Base-by-base conservation (phyloP, 1,140 invertebrate species). In the Drosophila quadrilineata region DNA sequence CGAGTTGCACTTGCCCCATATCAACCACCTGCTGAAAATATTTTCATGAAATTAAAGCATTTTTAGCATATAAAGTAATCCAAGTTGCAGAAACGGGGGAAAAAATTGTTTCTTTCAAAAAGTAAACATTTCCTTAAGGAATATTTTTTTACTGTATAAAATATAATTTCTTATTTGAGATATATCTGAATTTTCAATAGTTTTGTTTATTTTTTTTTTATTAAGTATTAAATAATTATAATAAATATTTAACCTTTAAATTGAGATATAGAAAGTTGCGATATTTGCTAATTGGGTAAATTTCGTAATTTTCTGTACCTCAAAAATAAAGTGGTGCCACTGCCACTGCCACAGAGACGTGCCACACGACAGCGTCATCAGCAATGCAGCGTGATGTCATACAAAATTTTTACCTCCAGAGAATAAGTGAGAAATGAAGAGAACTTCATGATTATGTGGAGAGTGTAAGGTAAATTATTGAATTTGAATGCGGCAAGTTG, bases 401-500 rank as follows among this genome's bases (percentile, higher is more conserved):
- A 49, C 46, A 8, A 43, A 36, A 10, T 31, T 29, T 10, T 5
- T 31, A 41, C 29, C 26, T 12, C 35, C 45, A 71, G 31, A 60
- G 62, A 49, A 29, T 59, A 60, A 63, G 60, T 43, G 49, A 68
- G 64, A 73, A 52, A 54, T 67, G 43, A 73, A 56, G 40, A 38
- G 62, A 67, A 62, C 63, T 50, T 62, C 71, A 57, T 73, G 54
- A 74, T 72, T 50, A 74, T 67, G 59, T 38, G 52, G 35, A 48
- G 16, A 49, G 54, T 31, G 46, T 43, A 57, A 54, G 8, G 35
- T 6, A 74, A 73, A 74, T 72, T 74, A 74, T 74, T 74, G 71
- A 74, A 74, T 74, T 74, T 74, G 70, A 74, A 74, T 74, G 53
- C 68, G 68, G 65, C 57, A 71, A 57, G 48, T 19, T 22, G 26